Evolutionary conservation across 2,888 invertebrate genomes (phyloP), one percentile per base, ranked within the genome.

Genomic region (Hyalella azteca): DNA sequence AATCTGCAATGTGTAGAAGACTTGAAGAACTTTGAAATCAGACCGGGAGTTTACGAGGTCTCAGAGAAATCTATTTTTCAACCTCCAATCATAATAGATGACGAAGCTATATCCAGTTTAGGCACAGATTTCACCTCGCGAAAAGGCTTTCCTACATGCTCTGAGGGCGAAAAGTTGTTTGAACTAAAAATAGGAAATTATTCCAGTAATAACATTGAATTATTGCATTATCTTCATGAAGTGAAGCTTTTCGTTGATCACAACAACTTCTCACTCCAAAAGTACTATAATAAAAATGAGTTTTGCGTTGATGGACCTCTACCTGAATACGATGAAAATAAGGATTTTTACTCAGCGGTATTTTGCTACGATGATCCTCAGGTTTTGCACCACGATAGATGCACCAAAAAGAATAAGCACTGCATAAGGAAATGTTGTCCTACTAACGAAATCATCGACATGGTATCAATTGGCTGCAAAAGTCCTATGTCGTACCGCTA

Each of bases 331-430:
- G 19, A n/a, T 19, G 7, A 36, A 2, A 48, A 73, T 50, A 22
- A 45, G 3, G 3, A 19, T 19, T 3, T 78, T n/a, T 81, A 81
- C 32, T 13, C 49, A 5, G 81, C 81, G 13, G 76, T 49, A 19
- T 45, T 76, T 15, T 81, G 81, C 32, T 78, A 76, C 32, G 19
- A 50, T 29, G 78, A 81, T 66, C 78, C 41, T 1, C 22, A 22
- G 1, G 4, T 29, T 26, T 40, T 60, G n/a, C 78, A 81, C 49
- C 78, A 79, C 29, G n/a, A n/a, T 9, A 78, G 3, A 13, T 81
- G 81, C 15, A 36, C 32, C 41, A 77, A 77, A 39, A 60, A 36
- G 9, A 81, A 66, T 36, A 66, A 66, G 66, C 66, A 49, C 36
- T 81, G 75, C 29, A 75, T 41, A 3, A 19, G 75, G 29, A 75